phyloP scores from a whole-genome alignment of 2,797 vertebrate genomes.

The Coregonus suidteri region DNA sequence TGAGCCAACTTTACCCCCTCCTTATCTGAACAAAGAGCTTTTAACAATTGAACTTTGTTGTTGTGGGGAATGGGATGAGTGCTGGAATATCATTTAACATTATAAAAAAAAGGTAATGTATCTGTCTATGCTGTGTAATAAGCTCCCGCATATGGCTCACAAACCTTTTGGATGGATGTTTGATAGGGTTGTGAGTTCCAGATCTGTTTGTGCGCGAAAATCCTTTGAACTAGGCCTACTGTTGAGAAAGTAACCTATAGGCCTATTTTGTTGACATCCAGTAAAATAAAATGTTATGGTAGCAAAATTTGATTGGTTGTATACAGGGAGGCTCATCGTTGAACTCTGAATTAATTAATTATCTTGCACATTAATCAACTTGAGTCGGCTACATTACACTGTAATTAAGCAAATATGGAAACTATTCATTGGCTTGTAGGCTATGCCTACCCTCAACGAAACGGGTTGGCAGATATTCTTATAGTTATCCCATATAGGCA shows the following conservation, averaged over 20 bases:
- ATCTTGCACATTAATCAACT: background rate
- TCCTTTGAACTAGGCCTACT: too few relatives aligned
- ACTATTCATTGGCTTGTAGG: background rate
- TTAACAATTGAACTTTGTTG: slow-evolving; percentile 51
- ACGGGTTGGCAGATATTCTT: background rate
- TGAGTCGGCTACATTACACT: background rate
- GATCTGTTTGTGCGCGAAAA: too few relatives aligned
- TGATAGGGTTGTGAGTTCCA: background rate
- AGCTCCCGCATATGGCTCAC: background rate
- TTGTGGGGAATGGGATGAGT: slow-evolving; percentile 30
- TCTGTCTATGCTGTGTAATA: background rate
- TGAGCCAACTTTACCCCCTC: slow-evolving; percentile 41
- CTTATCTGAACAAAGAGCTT: slow-evolving; percentile 61
- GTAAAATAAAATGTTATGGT: background rate
- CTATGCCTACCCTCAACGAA: background rate
- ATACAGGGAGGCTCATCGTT: background rate
- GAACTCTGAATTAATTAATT: background rate
- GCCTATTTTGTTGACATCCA: background rate
- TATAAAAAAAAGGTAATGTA: background rate
- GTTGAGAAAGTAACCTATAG: too few relatives aligned
- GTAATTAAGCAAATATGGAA: background rate
- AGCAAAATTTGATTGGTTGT: background rate
- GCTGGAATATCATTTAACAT: background rate
- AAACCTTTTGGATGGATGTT: background rate
- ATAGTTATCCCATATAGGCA: background rate